Percentiles rank a stretch among this genome's conserved stretches.
These are phyloP conservation scores for Heteropelma amictum DNA, from an alignment of 2,888 invertebrate species.

Conservation along the genomic window DNA sequence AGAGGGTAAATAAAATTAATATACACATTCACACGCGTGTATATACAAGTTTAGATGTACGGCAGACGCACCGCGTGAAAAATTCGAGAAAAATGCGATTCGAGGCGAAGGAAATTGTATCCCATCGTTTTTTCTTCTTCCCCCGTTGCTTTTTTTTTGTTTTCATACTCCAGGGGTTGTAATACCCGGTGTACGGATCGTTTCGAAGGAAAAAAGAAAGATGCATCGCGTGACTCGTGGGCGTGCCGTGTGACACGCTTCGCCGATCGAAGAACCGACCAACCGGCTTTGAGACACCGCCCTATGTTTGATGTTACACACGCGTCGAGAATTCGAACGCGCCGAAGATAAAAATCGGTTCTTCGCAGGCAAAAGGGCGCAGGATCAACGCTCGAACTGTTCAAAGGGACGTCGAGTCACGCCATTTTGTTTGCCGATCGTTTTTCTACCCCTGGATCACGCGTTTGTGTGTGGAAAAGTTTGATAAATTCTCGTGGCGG, in stretches of 20 bases:
- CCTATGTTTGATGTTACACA: slow-evolving; percentile 55
- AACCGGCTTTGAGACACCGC: slow-evolving; percentile 72
- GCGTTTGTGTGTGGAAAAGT: neutral
- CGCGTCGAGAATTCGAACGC: slow-evolving; percentile 45
- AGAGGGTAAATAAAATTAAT: slow-evolving; percentile 33
- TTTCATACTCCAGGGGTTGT: neutral
- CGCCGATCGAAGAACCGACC: slow-evolving; percentile 68
- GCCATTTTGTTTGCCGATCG: neutral
- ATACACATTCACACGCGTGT: neutral
- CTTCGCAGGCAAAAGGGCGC: slow-evolving; percentile 7
- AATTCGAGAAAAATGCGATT: slow-evolving; percentile 17
- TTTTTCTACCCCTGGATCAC: neutral
- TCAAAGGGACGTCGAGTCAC: neutral
- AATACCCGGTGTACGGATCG: slow-evolving; percentile 9
- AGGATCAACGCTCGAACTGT: neutral
- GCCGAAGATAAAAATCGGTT: neutral
- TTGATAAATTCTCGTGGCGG: too few relatives aligned
- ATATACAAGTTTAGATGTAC: neutral
- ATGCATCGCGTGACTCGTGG: slow-evolving; percentile 73
- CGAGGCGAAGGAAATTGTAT: slow-evolving; percentile 9
- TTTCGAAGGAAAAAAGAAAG: slow-evolving; percentile 33
- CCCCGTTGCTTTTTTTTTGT: neutral
- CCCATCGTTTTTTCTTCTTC: too few relatives aligned
- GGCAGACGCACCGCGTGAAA: neutral
- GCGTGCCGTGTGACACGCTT: slow-evolving; percentile 74